phyloP scores from a whole-genome alignment of 2,113 vertebrate species.

The Morone chrysops region DNA sequence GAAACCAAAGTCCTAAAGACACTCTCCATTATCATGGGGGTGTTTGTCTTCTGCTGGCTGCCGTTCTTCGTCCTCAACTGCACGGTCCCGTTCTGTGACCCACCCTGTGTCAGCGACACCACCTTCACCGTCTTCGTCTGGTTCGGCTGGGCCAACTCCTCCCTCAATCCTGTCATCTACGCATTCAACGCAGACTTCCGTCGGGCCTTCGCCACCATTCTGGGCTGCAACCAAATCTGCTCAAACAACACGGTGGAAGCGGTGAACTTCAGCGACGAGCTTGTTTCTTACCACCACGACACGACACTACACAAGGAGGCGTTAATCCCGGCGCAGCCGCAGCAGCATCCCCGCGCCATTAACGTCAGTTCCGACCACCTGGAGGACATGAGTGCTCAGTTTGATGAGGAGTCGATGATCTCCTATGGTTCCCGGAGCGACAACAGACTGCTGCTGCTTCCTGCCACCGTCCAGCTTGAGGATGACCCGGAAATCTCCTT shows the following conservation, averaged over 20 bases:
- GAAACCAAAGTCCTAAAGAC: slow-evolving; percentile 91
- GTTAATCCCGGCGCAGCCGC: slow-evolving; percentile 49
- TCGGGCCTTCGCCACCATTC: slow-evolving; percentile 84
- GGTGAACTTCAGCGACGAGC: slow-evolving; percentile 85
- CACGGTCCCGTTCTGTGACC: slow-evolving; percentile 88
- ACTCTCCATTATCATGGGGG: slow-evolving; percentile 89
- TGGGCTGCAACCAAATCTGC: slow-evolving; percentile 82
- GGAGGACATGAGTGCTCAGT: slow-evolving; percentile 50
- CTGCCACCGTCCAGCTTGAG: slow-evolving; percentile 71
- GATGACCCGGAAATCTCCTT: slow-evolving; percentile 79
- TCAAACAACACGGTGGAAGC: slow-evolving; percentile 81
- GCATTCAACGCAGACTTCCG: slow-evolving; percentile 88
- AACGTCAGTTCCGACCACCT: slow-evolving; percentile 33
- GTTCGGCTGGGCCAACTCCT: slow-evolving; percentile 90
- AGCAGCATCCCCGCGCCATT: slow-evolving; percentile 45
- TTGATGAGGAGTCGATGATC: slow-evolving; percentile 75
- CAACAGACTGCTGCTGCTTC: slow-evolving; percentile 58
- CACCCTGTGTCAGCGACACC: slow-evolving; percentile 82
- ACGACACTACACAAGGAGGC: slow-evolving; percentile 85
- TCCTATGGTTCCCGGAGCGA: slow-evolving; percentile 66
- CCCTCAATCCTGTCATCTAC: slow-evolving; percentile 88
- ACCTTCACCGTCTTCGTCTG: slow-evolving; percentile 88
- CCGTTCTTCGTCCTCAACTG: slow-evolving; percentile 90
- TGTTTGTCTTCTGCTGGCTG: slow-evolving; percentile 89
- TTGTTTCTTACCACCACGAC: slow-evolving; percentile 84